Conservation (phyloP, 1,140 invertebrate species). For the Bombus waltoni region DNA sequence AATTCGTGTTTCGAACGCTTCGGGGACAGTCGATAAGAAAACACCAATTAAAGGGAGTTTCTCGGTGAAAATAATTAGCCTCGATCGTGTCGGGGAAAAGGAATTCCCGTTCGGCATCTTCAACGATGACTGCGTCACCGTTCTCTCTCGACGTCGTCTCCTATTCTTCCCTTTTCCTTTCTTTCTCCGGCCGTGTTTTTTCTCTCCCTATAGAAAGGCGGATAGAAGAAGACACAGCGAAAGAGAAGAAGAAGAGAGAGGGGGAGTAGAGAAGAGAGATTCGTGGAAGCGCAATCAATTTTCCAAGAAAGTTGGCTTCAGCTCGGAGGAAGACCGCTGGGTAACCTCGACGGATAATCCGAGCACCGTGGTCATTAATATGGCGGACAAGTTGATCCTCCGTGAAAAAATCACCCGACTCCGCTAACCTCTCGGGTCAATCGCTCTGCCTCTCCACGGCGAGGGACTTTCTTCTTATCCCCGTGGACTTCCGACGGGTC, state of each 20-base stretch:
- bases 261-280: background rate
- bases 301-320: conserved; percentile 55
- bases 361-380: conserved; percentile 70
- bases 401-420: conserved; percentile 68
- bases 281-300: conserved; percentile 61
- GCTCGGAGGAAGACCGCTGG: conserved; percentile 31
- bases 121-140: background rate
- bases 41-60: conserved; percentile 55
- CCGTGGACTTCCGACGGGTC: background rate
- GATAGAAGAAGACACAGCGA: background rate
- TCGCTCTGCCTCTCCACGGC: conserved; percentile 17
- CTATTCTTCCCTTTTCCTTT: background rate
- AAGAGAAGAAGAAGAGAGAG: background rate
- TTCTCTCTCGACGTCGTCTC: background rate
- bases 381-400: conserved; percentile 72
- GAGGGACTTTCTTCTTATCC: conserved; percentile 29
- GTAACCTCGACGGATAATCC: conserved; percentile 71
- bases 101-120: background rate
- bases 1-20: conserved; percentile 47
- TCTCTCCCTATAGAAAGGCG: background rate
- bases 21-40: conserved; percentile 42
- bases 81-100: conserved; percentile 8
- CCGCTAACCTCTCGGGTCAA: conserved; percentile 52
- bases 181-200: background rate
- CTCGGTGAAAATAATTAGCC: conserved; percentile 61